Conservation (phyloP, 1,140 invertebrate genomes). For the Halictus rubicundus region DNA sequence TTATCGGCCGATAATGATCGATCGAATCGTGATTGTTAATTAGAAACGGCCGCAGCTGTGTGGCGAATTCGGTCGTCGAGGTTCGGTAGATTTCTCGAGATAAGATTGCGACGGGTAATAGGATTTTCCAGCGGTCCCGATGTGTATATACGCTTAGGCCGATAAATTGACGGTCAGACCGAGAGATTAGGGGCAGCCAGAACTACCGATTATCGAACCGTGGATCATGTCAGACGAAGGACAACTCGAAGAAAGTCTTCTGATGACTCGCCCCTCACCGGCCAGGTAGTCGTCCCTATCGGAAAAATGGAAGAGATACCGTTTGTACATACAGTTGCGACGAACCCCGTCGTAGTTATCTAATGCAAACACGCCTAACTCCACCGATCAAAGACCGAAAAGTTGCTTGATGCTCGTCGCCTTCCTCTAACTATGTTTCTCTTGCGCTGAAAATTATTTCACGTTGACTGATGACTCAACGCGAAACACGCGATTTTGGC, state of each 20-base stretch:
- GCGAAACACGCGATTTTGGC: no score
- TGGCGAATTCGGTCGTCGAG: no score
- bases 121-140: not conserved
- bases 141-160: not conserved
- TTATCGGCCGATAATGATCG: no score
- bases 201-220: not conserved
- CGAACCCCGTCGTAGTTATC: not conserved
- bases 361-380: not conserved
- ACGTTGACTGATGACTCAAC: no score
- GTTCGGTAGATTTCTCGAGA: not conserved
- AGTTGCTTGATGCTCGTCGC: no score
- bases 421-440: no score
- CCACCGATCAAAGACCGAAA: not conserved
- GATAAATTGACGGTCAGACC: not conserved
- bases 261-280: not conserved
- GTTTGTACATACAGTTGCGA: constrained; percentile 15
- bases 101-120: not conserved
- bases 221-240: not conserved
- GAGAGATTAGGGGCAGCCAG: not conserved
- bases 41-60: no score
- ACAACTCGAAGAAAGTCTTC: not conserved
- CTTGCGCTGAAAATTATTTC: no score
- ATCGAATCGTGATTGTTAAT: no score
- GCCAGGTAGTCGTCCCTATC: no score
- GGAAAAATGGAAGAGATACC: not conserved